phyloP scores from a whole-genome alignment of 2,888 invertebrate species.

The Pycnomerus fuliginosus region DNA sequence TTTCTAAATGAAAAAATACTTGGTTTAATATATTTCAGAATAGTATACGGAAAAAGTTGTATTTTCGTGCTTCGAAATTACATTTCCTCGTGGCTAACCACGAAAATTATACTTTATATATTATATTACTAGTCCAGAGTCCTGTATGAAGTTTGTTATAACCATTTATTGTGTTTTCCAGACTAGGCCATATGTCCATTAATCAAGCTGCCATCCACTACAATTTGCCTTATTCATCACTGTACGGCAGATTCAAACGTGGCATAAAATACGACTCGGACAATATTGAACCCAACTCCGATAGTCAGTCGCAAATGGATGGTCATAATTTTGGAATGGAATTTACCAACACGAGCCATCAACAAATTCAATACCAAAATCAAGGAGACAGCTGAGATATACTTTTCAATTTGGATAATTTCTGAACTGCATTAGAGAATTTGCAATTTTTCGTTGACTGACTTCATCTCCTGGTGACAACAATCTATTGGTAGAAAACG shows the following conservation, averaged over 20 bases:
- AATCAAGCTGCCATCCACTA: slow-evolving; percentile 92
- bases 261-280: slow-evolving; percentile 73
- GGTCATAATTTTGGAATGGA: slow-evolving; percentile 46
- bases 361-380: slow-evolving; percentile 49
- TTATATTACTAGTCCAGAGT: too few relatives aligned
- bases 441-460: neutral
- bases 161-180: too few relatives aligned
- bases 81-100: too few relatives aligned
- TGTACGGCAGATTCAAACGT: slow-evolving; percentile 85
- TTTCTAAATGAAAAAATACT: too few relatives aligned
- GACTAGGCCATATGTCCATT: slow-evolving; percentile 89
- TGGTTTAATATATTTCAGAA: too few relatives aligned
- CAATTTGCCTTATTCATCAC: slow-evolving; percentile 85
- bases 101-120: too few relatives aligned
- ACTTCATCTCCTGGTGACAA: too few relatives aligned
- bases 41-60: too few relatives aligned
- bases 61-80: too few relatives aligned
- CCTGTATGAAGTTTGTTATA: too few relatives aligned
- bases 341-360: slow-evolving; percentile 46
- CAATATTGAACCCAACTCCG: slow-evolving; percentile 46
- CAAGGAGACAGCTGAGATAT: slow-evolving; percentile 49
- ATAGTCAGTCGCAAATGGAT: slow-evolving; percentile 48
- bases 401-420: slow-evolving; percentile 42
- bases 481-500: neutral
- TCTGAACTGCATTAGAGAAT: slow-evolving; percentile 1